These are phyloP conservation scores for Tachina fera DNA, from an alignment of 2,888 invertebrate genomes.

Conservation along the genomic window DNA sequence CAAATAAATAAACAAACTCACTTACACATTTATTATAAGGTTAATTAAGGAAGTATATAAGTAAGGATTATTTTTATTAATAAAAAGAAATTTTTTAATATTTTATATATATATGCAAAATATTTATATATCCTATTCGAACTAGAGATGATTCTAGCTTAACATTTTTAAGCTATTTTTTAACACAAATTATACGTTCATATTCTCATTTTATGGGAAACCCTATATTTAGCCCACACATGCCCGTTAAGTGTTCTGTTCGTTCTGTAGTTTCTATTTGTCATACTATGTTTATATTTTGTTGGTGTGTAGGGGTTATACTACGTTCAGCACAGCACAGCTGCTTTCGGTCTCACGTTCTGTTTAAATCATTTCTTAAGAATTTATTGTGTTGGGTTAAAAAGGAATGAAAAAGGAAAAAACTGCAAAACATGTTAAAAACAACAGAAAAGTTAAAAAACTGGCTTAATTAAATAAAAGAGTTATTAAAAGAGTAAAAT, in stretches of 20 bases:
- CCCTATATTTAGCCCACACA: background rate
- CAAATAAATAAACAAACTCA: too few species aligned
- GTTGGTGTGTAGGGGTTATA: constrained; percentile 40
- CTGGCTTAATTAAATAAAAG: constrained; percentile 54
- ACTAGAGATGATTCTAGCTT: too few species aligned
- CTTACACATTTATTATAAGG: too few species aligned
- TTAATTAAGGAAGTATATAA: too few species aligned
- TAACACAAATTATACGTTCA: too few species aligned
- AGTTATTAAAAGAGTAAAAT: constrained; percentile 37
- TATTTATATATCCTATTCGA: too few species aligned
- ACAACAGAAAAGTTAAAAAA: constrained; percentile 53
- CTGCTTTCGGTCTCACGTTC: constrained; percentile 64
- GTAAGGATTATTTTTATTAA: too few species aligned
- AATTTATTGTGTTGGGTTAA: constrained; percentile 29
- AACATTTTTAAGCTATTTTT: too few species aligned
- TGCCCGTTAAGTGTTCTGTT: background rate
- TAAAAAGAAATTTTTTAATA: too few species aligned
- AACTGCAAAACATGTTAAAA: constrained; percentile 1
- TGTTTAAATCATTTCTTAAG: constrained; percentile 58
- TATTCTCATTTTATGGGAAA: background rate
- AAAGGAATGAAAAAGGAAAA: background rate
- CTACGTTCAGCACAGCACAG: constrained; percentile 23
- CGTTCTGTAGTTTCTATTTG: constrained; percentile 14
- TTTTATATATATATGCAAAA: too few species aligned
- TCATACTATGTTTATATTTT: constrained; percentile 32